phyloP scores from a whole-genome alignment of 1,140 invertebrate genomes.

The Coelopa frigida region DNA sequence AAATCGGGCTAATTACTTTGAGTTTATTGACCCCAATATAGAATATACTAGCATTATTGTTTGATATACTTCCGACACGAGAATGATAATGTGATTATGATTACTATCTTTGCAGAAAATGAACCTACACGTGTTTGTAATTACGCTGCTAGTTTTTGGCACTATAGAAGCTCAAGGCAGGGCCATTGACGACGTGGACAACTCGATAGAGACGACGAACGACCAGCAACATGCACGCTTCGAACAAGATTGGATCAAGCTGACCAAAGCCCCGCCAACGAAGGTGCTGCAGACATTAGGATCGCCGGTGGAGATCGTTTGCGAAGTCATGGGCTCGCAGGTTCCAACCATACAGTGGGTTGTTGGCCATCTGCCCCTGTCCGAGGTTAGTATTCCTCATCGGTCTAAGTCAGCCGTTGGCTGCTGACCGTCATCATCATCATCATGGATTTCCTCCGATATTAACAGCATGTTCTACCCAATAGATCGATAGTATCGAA shows the following conservation, averaged over 20 bases:
- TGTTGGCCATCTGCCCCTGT: constrained; percentile 52
- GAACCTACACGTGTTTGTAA: constrained; percentile 40
- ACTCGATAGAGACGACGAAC: constrained; percentile 28
- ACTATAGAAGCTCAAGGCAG: constrained; percentile 25
- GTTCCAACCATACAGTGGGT: constrained; percentile 64
- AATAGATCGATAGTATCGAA: constrained; percentile 31
- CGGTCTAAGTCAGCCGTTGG: too few species aligned
- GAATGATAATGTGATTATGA: too few species aligned
- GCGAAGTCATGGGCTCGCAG: constrained; percentile 60
- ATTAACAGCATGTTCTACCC: too few species aligned
- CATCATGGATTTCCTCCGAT: not conserved
- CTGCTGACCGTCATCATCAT: not conserved
- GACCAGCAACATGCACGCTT: constrained; percentile 22
- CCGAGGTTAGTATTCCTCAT: constrained; percentile 56
- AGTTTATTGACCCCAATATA: too few species aligned
- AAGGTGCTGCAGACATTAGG: constrained; percentile 45
- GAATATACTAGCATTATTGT: too few species aligned
- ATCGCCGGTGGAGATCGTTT: constrained; percentile 54
- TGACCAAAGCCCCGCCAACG: constrained; percentile 45
- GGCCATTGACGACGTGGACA: constrained; percentile 37
- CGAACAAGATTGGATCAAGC: constrained; percentile 47
- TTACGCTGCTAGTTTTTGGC: constrained; percentile 38
- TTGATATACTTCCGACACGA: too few species aligned
- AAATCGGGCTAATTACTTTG: too few species aligned
- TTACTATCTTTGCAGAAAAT: constrained; percentile 43